These are phyloP conservation scores for Enteromius unitaeniatus DNA, from an alignment of 2,797 vertebrate species.

Conservation along the genomic window DNA sequence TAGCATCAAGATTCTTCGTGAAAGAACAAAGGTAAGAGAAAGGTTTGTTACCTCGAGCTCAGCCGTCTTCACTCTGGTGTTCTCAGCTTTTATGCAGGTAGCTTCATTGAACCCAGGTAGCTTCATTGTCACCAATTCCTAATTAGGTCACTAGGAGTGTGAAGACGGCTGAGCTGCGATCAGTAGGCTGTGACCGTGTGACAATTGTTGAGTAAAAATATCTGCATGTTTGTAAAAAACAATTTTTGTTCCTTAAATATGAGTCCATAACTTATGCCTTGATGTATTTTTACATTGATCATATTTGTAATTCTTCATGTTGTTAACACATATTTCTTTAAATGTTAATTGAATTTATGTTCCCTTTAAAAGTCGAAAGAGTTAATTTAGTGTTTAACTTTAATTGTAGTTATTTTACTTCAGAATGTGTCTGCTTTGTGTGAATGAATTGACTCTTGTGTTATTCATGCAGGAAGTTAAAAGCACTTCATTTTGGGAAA, in stretches of 20 bases:
- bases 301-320: background rate
- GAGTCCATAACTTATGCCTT: background rate
- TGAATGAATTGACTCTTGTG: background rate
- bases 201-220: background rate
- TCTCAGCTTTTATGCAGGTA: too few relatives aligned
- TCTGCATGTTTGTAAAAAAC: background rate
- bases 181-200: too few relatives aligned
- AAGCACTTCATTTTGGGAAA: background rate
- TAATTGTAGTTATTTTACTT: background rate
- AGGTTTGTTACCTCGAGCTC: too few relatives aligned
- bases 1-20: too few relatives aligned
- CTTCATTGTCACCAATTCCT: too few relatives aligned
- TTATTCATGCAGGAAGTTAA: background rate
- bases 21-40: too few relatives aligned
- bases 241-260: background rate
- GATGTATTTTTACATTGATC: background rate
- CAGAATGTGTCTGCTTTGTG: background rate
- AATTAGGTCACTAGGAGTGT: too few relatives aligned
- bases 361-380: background rate
- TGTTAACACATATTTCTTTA: background rate
- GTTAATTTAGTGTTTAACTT: background rate
- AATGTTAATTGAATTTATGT: background rate
- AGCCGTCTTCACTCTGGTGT: too few relatives aligned
- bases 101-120: too few relatives aligned
- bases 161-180: too few relatives aligned